Conservation (phyloP, 2,888 invertebrate genomes). For the Ctena decussata region DNA sequence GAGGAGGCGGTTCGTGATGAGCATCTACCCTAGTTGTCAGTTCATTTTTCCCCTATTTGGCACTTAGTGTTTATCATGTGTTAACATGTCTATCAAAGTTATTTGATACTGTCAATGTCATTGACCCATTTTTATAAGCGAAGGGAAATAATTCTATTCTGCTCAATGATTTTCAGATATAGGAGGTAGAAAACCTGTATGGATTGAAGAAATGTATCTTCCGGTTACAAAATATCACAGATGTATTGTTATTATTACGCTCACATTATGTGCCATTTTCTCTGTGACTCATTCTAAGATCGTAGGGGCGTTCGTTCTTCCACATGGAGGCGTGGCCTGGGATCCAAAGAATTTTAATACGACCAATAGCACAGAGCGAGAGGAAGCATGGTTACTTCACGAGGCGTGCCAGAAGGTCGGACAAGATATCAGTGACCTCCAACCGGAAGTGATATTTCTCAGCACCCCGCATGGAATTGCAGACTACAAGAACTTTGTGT, state of each 20-base stretch:
- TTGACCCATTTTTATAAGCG: no score
- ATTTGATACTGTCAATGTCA: no score
- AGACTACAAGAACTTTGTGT: conserved; percentile 67
- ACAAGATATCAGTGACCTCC: conserved; percentile 43
- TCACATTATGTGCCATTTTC: neutral
- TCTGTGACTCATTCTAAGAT: conserved; percentile 5
- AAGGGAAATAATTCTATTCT: neutral
- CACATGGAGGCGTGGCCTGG: conserved; percentile 73
- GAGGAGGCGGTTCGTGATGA: no score
- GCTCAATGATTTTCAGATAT: no score
- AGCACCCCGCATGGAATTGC: conserved; percentile 75
- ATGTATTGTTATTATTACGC: neutral
- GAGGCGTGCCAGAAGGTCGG: conserved; percentile 66
- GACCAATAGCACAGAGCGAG: conserved; percentile 66
- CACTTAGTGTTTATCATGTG: no score
- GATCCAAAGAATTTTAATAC: conserved; percentile 72
- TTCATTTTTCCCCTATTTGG: no score
- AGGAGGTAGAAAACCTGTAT: neutral
- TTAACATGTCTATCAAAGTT: no score
- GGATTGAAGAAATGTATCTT: no score
- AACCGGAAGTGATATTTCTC: conserved; percentile 69
- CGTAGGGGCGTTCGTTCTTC: conserved; percentile 69
- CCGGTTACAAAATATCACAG: neutral
- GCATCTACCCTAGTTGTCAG: no score
- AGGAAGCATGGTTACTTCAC: conserved; percentile 68